phyloP scores from a whole-genome alignment of 2,888 invertebrate genomes.

The Pollenia angustigena region DNA sequence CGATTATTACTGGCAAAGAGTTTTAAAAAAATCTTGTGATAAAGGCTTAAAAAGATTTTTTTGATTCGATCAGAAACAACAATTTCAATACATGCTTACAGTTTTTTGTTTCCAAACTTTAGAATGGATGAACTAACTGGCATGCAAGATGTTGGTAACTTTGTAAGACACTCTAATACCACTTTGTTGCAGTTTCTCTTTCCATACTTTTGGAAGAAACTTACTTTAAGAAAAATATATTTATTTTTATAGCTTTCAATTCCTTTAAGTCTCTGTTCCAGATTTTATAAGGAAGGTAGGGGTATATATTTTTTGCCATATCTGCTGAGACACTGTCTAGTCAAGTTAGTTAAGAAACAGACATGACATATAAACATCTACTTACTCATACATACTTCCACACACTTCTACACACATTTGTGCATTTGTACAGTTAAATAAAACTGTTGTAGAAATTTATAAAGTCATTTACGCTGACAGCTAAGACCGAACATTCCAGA shows the following conservation, averaged over 20 bases:
- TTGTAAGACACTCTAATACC: no score
- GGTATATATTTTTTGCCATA: neutral
- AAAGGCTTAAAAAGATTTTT: no score
- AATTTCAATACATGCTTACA: no score
- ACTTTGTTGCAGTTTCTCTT: no score
- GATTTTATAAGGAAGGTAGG: neutral
- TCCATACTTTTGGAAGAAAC: no score
- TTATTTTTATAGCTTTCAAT: neutral
- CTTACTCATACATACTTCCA: conserved; percentile 5
- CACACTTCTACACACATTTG: neutral
- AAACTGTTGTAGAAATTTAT: conserved; percentile 36
- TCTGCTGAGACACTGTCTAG: conserved; percentile 61
- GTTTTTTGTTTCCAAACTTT: no score
- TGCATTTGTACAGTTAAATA: neutral
- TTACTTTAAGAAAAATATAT: neutral
- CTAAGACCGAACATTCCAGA: conserved; percentile 1
- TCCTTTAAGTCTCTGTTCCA: neutral
- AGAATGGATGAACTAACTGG: no score
- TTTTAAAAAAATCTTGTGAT: no score
- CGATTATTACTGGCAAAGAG: no score
- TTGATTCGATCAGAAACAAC: no score
- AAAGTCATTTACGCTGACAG: conserved; percentile 9
- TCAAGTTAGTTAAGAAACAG: conserved; percentile 38
- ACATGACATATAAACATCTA: conserved; percentile 10
- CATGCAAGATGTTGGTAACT: no score